Conservation (phyloP, 30 jellyfish, hydroid and myxozoan species). For the Calvadosia cruxmelitensis region DNA sequence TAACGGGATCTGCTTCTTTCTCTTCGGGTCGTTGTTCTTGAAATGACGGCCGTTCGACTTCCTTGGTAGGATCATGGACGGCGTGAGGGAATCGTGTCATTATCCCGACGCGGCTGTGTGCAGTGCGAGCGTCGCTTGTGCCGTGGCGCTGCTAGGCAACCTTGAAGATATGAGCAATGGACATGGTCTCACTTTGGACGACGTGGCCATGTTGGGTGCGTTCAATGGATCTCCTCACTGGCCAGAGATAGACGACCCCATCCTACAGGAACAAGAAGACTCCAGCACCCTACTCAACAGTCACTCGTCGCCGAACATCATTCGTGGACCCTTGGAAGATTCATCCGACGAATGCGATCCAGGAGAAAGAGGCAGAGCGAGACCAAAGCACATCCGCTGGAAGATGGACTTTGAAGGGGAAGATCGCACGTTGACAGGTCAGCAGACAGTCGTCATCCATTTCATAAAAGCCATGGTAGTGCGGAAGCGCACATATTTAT, state of each 20-base stretch:
- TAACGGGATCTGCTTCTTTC: too few relatives aligned
- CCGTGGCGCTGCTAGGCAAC: constrained; percentile 87
- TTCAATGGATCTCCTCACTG: constrained; percentile 63
- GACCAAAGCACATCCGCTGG: constrained; percentile 94
- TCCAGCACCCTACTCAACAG: neutral
- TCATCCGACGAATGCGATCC: constrained; percentile 52
- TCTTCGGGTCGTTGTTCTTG: too few relatives aligned
- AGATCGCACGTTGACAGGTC: constrained; percentile 26
- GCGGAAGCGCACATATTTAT: neutral
- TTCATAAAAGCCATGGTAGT: neutral
- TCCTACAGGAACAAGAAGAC: constrained; percentile 11
- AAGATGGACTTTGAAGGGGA: constrained; percentile 69
- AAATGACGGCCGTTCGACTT: neutral
- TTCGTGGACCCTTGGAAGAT: constrained; percentile 29
- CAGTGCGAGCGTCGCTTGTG: constrained; percentile 96
- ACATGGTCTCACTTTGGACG: constrained; percentile 64
- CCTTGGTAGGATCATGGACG: constrained; percentile 59
- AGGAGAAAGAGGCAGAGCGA: constrained; percentile 29
- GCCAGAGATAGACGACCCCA: constrained; percentile 47
- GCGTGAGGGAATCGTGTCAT: constrained; percentile 82
- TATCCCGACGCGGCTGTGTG: constrained; percentile 67
- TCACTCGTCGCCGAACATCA: neutral
- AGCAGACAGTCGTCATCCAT: neutral
- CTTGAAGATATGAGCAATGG: constrained; percentile 86
- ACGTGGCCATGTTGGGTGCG: constrained; percentile 43